phyloP scores from a whole-genome alignment of 1,140 invertebrate species.

The Drosophila pectinifera region DNA sequence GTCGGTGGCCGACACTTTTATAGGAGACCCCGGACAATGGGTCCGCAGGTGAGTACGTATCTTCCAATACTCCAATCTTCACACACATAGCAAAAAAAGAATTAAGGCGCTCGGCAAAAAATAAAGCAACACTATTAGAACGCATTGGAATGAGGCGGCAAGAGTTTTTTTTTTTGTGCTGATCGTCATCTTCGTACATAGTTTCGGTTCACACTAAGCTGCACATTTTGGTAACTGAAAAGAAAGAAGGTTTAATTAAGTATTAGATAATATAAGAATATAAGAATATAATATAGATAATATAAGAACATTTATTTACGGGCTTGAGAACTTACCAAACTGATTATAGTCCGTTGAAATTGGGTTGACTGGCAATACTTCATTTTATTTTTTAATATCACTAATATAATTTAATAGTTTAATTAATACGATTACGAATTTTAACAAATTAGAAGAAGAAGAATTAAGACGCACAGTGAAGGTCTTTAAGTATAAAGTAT shows the following conservation, averaged over 20 bases:
- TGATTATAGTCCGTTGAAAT: too few species aligned
- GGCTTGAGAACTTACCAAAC: too few species aligned
- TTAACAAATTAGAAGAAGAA: too few species aligned
- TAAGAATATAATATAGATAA: too few species aligned
- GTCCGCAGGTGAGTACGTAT: slow-evolving; percentile 47
- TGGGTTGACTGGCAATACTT: too few species aligned
- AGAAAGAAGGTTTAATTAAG: background rate
- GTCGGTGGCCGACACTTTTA: slow-evolving; percentile 58
- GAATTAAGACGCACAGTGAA: too few species aligned
- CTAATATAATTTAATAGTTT: background rate
- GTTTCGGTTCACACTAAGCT: slow-evolving; percentile 22
- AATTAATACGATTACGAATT: too few species aligned
- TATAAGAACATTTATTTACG: too few species aligned
- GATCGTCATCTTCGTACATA: slow-evolving; percentile 15
- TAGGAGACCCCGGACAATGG: slow-evolving; percentile 56
- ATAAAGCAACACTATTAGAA: slow-evolving; percentile 49
- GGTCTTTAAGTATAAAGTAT: too few species aligned
- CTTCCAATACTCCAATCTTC: slow-evolving; percentile 12
- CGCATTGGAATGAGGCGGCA: slow-evolving; percentile 48
- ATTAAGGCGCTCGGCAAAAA: slow-evolving; percentile 15
- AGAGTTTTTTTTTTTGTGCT: slow-evolving; percentile 11
- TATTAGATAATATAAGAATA: too few species aligned
- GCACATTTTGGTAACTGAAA: background rate
- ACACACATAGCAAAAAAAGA: slow-evolving; percentile 29
- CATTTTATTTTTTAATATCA: too few species aligned